These are phyloP conservation scores for Raja brachyura DNA, from an alignment of 2,113 vertebrate species.

Conservation along the genomic window DNA sequence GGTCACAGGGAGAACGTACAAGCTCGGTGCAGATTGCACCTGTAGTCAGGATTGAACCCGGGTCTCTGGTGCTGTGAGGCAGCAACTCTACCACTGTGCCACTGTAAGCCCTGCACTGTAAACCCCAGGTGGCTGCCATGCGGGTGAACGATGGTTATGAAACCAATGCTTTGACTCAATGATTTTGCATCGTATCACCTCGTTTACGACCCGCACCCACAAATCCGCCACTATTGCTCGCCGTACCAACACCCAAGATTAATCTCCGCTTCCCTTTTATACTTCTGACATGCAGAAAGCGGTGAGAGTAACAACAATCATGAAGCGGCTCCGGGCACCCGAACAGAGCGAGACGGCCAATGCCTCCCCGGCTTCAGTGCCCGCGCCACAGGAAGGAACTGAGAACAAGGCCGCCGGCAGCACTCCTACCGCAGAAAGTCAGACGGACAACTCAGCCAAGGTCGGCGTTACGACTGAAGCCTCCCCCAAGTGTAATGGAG, in stretches of 20 bases:
- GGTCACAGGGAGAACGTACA: no score
- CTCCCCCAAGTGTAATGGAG: constrained; percentile 68
- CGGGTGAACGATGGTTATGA: no score
- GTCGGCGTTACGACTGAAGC: constrained; percentile 48
- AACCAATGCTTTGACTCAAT: no score
- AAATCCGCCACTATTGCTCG: no score
- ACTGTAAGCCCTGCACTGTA: no score
- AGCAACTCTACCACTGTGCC: no score
- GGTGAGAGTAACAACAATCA: constrained; percentile 90
- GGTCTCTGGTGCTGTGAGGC: no score
- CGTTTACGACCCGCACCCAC: background rate
- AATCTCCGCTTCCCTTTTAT: background rate
- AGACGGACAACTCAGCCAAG: constrained; percentile 50
- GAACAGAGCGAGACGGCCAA: constrained; percentile 62
- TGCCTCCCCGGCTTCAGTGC: constrained; percentile 44
- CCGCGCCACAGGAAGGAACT: constrained; percentile 45
- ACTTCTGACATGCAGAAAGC: constrained; percentile 73
- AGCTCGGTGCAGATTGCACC: no score
- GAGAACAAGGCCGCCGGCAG: constrained; percentile 40
- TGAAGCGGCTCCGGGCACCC: constrained; percentile 84
- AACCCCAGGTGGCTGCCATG: no score
- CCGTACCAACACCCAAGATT: background rate
- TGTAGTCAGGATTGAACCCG: no score
- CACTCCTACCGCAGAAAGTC: constrained; percentile 34
- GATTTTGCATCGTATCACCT: background rate